Percentiles rank a stretch among this genome's conserved stretches.
phyloP scores from a whole-genome alignment of 1,140 invertebrate species.

The Monochamus saltuarius region DNA sequence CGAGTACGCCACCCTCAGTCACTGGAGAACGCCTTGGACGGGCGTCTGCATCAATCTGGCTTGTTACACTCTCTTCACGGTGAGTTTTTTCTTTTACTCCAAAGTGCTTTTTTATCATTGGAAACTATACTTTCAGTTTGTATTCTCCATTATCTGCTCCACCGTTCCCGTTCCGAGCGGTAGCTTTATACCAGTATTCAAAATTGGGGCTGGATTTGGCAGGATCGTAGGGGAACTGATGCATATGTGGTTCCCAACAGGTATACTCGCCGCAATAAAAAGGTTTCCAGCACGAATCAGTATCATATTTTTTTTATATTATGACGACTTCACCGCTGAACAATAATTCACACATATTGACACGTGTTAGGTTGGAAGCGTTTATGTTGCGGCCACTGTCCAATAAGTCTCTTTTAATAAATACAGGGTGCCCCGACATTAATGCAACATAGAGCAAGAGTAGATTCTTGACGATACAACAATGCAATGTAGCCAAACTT shows the following conservation, averaged over 20 bases:
- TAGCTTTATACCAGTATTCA: slow-evolving; percentile 94
- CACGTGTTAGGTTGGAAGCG: no score
- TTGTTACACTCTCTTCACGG: slow-evolving; percentile 82
- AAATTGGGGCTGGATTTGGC: slow-evolving; percentile 92
- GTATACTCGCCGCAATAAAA: no score
- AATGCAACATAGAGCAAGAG: no score
- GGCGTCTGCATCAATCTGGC: slow-evolving; percentile 84
- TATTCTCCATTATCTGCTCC: slow-evolving; percentile 90
- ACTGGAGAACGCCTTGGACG: slow-evolving; percentile 84
- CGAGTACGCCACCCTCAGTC: slow-evolving; percentile 77
- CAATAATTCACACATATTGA: no score
- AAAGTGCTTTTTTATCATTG: background rate
- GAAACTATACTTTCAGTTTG: slow-evolving; percentile 69
- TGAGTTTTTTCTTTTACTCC: slow-evolving; percentile 57
- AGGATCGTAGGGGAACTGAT: slow-evolving; percentile 90
- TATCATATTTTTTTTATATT: no score
- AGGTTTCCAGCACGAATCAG: no score
- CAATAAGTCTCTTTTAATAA: no score
- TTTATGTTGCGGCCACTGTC: no score
- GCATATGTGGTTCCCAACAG: slow-evolving; percentile 88
- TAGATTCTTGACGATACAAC: no score
- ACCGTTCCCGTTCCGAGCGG: slow-evolving; percentile 95
- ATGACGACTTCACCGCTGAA: no score
- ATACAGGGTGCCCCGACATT: no score
- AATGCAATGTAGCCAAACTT: no score